Evolutionary conservation across 2,113 vertebrate genomes (phyloP).

Genomic region (Callipepla squamata): DNA sequence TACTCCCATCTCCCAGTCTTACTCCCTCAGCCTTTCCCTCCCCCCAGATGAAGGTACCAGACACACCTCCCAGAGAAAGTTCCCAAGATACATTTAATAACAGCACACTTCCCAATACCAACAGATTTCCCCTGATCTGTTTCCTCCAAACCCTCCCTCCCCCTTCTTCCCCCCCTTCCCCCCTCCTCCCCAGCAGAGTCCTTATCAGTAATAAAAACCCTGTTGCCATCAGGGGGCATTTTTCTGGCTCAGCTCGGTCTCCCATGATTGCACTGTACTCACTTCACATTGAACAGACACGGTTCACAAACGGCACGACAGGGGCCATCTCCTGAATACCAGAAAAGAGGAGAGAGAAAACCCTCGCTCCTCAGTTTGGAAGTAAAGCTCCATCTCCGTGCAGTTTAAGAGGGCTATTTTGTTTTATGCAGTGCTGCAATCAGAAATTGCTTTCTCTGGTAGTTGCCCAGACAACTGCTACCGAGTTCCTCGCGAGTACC

Average conservation of each 20-base stretch:
- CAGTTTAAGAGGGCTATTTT: conserved; percentile 23
- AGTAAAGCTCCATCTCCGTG: not conserved
- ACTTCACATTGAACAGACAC: conserved; percentile 44
- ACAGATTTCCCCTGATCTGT: not conserved
- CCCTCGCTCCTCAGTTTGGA: not conserved
- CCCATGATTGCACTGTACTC: conserved; percentile 28
- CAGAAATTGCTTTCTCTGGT: conserved; percentile 46
- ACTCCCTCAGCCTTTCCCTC: not conserved
- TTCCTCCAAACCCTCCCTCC: not conserved
- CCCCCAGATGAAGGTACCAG: not conserved
- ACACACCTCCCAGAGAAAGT: conserved; percentile 29
- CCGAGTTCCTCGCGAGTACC: not conserved
- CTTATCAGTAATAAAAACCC: not conserved
- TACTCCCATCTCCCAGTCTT: not conserved
- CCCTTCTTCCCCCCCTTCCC: not conserved
- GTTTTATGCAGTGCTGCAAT: not conserved
- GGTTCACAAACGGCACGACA: conserved; percentile 34
- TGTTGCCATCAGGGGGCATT: not conserved
- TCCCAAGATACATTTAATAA: conserved; percentile 47
- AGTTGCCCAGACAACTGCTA: conserved; percentile 58
- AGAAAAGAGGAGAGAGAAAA: not conserved
- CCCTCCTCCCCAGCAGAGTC: not conserved
- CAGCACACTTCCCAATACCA: conserved; percentile 10
- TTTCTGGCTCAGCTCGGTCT: not conserved
- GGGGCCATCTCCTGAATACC: conserved; percentile 16